Evolutionary conservation across 35 echinoderm and acorn worm species (phyloP).

Genomic region (Apostichopus parvimensis): DNA sequence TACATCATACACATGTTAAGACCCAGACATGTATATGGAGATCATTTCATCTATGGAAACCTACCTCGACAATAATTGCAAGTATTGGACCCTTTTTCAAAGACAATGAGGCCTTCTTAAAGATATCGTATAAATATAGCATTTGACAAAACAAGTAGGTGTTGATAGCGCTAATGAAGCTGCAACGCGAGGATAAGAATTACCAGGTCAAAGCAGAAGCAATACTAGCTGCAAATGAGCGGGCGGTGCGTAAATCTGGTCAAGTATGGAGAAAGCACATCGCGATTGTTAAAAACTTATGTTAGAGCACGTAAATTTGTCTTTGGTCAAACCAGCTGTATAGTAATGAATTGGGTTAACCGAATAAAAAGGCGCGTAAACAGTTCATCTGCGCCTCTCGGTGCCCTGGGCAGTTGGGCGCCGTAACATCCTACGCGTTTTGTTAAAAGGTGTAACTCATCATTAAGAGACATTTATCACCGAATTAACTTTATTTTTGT

Average conservation of each 20-base stretch:
- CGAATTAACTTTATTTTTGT: no score
- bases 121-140: no score
- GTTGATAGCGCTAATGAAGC: no score
- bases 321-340: not conserved
- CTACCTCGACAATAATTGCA: no score
- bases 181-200: not conserved
- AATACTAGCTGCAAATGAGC: no score
- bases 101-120: no score
- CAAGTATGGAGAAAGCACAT: not conserved
- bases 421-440: conserved; percentile 10
- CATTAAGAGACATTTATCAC: not conserved
- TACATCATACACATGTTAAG: no score
- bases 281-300: not conserved
- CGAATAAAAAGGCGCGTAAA: not conserved
- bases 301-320: not conserved
- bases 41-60: no score
- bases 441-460: not conserved
- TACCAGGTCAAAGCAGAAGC: not conserved
- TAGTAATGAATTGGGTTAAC: conserved; percentile 31
- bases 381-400: not conserved
- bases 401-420: not conserved
- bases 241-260: not conserved
- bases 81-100: no score
- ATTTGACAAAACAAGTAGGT: no score
- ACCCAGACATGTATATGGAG: no score